Conservation (phyloP, 2,113 vertebrate species). For the Pseudonaja textilis region DNA sequence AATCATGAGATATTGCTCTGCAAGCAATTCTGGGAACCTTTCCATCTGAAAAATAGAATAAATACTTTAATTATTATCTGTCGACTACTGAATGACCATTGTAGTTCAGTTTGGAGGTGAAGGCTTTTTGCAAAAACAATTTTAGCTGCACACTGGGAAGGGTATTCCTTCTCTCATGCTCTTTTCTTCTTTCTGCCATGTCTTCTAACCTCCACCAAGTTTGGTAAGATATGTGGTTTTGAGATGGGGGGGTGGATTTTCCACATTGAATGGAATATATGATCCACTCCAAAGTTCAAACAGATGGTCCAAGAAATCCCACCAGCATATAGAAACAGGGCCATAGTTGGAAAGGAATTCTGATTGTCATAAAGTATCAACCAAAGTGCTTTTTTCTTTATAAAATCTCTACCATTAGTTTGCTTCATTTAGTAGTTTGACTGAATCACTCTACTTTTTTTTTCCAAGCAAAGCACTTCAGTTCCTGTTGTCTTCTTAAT, state of each 20-base stretch:
- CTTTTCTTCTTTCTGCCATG: background rate
- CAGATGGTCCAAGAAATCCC: background rate
- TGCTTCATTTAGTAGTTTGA: background rate
- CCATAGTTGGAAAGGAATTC: background rate
- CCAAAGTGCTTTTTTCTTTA: background rate
- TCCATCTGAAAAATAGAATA: background rate
- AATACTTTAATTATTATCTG: background rate
- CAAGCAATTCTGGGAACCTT: background rate
- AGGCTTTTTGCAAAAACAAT: background rate
- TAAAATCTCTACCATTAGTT: background rate
- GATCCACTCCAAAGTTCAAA: background rate
- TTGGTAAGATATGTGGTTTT: background rate
- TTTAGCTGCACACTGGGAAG: background rate
- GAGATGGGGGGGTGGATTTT: background rate
- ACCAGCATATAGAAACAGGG: background rate
- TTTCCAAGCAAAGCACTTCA: background rate
- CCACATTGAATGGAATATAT: background rate
- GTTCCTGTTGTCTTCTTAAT: background rate
- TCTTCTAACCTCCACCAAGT: background rate
- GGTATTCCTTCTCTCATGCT: background rate
- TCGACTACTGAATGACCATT: background rate
- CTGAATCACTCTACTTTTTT: background rate
- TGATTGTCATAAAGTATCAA: background rate
- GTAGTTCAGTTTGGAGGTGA: background rate
- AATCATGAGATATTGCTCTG: background rate